A percentile compares a stretch with the other conserved stretches of the same genome.
Conservation (phyloP, 2,888 invertebrate species). For the Sphecodes monilicornis region DNA sequence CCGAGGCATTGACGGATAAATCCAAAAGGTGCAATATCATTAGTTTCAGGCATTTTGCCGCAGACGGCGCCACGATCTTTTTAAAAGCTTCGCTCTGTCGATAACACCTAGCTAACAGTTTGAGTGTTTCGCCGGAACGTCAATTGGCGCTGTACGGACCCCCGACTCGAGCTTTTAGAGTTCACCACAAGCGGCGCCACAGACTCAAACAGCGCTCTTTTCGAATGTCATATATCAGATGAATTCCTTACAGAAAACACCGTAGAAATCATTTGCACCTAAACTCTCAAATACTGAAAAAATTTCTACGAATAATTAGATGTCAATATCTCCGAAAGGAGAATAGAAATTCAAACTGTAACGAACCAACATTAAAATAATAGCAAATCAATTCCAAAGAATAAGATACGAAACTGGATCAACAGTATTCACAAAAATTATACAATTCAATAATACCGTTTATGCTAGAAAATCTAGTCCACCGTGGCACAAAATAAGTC, state of each 20-base stretch:
- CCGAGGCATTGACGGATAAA: too few species aligned
- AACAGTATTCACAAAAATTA: neutral
- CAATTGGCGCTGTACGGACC: too few species aligned
- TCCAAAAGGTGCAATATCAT: too few species aligned
- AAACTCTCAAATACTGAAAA: neutral
- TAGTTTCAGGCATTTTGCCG: too few species aligned
- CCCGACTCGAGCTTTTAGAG: neutral
- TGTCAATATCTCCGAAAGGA: neutral
- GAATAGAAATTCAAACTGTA: neutral
- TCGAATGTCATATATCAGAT: neutral
- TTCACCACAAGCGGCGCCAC: neutral
- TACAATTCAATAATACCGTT: neutral
- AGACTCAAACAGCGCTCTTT: neutral
- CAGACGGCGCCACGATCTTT: too few species aligned
- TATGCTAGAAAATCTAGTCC: neutral
- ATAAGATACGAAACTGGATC: too few species aligned
- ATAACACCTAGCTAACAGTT: neutral
- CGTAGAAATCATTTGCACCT: neutral
- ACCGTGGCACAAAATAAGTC: neutral
- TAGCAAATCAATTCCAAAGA: neutral
- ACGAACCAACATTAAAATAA: neutral
- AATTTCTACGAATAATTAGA: neutral
- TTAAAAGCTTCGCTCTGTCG: neutral
- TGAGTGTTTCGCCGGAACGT: neutral
- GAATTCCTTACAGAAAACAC: neutral